Evolutionary conservation across 2,888 invertebrate species (phyloP).

Genomic region (Netelia virgata): DNA sequence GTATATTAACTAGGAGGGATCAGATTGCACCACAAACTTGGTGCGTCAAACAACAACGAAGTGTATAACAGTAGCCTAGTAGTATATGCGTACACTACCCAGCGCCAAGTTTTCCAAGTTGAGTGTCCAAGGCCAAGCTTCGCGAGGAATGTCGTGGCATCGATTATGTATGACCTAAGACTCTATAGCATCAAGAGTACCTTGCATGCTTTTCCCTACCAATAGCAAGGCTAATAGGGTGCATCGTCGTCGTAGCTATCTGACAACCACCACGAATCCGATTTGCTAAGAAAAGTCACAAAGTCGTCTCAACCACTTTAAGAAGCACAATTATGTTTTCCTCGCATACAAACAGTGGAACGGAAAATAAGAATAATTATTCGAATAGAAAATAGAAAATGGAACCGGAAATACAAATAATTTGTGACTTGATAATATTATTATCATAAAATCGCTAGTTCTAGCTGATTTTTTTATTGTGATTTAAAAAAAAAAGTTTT

Average conservation of each 20-base stretch:
- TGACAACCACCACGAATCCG: conserved; percentile 58
- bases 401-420: background rate
- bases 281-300: conserved; percentile 62
- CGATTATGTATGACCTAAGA: conserved; percentile 79
- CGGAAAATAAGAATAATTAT: background rate
- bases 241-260: conserved; percentile 50
- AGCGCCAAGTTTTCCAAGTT: conserved; percentile 71
- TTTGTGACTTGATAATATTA: background rate
- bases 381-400: conserved; percentile 11
- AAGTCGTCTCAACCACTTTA: conserved; percentile 27
- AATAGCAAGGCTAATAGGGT: conserved; percentile 68
- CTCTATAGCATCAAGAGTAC: conserved; percentile 71
- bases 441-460: no score
- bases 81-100: conserved; percentile 54
- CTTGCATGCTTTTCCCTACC: conserved; percentile 53
- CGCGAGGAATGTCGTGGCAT: conserved; percentile 76
- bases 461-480: no score
- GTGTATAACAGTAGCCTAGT: conserved; percentile 9
- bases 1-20: conserved; percentile 19
- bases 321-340: conserved; percentile 14
- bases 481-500: no score
- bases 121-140: conserved; percentile 73
- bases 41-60: conserved; percentile 21
- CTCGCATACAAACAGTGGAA: background rate
- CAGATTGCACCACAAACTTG: conserved; percentile 42